Conservation (phyloP, 2,888 invertebrate genomes). For the Hypomecis atomaria region DNA sequence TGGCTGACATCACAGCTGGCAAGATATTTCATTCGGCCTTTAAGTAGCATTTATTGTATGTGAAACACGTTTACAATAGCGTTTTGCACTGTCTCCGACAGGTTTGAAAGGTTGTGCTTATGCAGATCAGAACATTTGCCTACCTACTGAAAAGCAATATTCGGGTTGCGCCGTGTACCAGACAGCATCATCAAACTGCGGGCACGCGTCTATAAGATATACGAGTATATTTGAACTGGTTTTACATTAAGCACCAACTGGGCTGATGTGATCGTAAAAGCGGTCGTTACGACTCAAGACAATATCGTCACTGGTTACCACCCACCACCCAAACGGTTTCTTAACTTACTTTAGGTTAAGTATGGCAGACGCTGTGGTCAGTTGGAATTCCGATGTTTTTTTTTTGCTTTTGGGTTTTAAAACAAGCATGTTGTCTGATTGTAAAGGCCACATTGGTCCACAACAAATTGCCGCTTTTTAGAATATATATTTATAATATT, state of each 20-base stretch:
- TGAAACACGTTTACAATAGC: too few species aligned
- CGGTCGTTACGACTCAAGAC: slow-evolving; percentile 75
- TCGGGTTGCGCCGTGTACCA: slow-evolving; percentile 54
- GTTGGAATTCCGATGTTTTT: slow-evolving; percentile 46
- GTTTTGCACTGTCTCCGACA: slow-evolving; percentile 4
- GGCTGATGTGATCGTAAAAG: slow-evolving; percentile 80
- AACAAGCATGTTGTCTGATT: too few species aligned
- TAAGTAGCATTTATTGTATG: too few species aligned
- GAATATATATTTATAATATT: too few species aligned
- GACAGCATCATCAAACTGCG: slow-evolving; percentile 58
- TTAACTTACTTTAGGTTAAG: slow-evolving; percentile 76
- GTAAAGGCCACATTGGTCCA: too few species aligned
- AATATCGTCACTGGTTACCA: slow-evolving; percentile 76
- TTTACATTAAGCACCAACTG: slow-evolving; percentile 79
- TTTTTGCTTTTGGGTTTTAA: neutral
- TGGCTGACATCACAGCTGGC: neutral
- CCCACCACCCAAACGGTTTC: slow-evolving; percentile 76
- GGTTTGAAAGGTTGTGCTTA: slow-evolving; percentile 13
- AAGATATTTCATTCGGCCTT: too few species aligned
- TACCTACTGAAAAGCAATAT: slow-evolving; percentile 35
- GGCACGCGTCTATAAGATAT: slow-evolving; percentile 78
- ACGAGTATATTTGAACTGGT: slow-evolving; percentile 83
- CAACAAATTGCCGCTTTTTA: too few species aligned
- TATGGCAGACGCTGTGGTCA: slow-evolving; percentile 59
- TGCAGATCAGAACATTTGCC: slow-evolving; percentile 23